Base-by-base conservation (phyloP, 2,888 invertebrate genomes). In the Troides oblongomaculatus region DNA sequence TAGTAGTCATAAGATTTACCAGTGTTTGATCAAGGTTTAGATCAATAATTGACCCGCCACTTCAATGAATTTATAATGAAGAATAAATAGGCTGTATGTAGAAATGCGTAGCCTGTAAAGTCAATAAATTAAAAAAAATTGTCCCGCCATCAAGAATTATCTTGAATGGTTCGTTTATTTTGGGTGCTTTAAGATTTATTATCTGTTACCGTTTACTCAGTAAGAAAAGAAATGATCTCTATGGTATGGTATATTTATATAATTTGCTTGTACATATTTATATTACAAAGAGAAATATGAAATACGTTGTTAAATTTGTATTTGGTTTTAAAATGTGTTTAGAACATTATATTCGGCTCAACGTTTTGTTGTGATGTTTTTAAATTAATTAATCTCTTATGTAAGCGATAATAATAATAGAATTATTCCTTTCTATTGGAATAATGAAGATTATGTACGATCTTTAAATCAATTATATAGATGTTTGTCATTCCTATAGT, bases 311-410 rank as follows among this genome's bases (percentile, higher is more conserved):
- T 46, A 46, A 46, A 46, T 46, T 14, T 46, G 43, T 17, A 46
- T 12, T 46, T 46, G 46, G 46, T 46, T 12, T 46, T 14, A 14
- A 12, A 58, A 68, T 64, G 65, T 72, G 69, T 62, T 53, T 21
- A 46, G n/a, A 56, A 36, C 6, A 60, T 43, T 23, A 36, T 18
- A 70, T 78, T 78, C 81, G 82, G 87, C 88, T 88, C 88, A 88
- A 88, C 85, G 77, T 83, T 82, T 72, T 72, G 79, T 84, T 85
- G 79, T 83, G 76, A 78, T 78, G 77, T 81, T 81, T 59, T 82
- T 80, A 78, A 83, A 82, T 75, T 77, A 76, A 46, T 70, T 71
- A 72, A 4, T 66, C 64, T 64, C n/a, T 43, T 30, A 53, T 60
- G 5, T 23, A 59, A 50, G 30, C 21, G 12, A 46, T 62, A 58